Evolutionary conservation across 2,888 invertebrate genomes (phyloP).

Genomic region (Hyles lineata): DNA sequence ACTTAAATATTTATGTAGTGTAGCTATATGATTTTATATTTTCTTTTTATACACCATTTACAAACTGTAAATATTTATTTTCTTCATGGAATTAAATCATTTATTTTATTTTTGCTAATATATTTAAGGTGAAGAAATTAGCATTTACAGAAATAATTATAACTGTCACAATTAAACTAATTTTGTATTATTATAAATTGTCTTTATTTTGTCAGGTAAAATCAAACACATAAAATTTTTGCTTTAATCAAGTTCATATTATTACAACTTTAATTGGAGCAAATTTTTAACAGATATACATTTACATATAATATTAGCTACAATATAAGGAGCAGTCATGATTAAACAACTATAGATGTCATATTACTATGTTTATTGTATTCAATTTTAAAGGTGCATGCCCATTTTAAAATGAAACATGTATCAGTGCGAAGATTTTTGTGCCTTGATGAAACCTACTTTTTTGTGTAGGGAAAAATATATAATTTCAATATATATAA

Average conservation of each 20-base stretch:
- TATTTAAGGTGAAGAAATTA: slow-evolving; percentile 24
- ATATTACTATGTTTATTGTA: no score
- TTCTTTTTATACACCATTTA: slow-evolving; percentile 13
- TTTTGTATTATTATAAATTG: slow-evolving; percentile 20
- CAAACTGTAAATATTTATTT: slow-evolving; percentile 18
- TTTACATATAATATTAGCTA: background rate
- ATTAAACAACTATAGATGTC: background rate
- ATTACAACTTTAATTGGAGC: background rate
- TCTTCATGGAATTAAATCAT: slow-evolving; percentile 8
- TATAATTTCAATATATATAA: no score
- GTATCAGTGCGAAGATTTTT: no score
- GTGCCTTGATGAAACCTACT: no score
- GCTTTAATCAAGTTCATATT: background rate
- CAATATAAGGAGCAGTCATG: background rate
- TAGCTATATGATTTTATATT: slow-evolving; percentile 11
- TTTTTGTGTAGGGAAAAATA: no score
- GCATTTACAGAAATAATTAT: slow-evolving; percentile 23
- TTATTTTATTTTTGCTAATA: slow-evolving; percentile 24
- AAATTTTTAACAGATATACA: background rate
- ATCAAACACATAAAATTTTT: background rate
- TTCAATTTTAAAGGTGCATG: no score
- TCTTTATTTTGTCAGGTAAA: slow-evolving; percentile 5
- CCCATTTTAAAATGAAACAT: no score
- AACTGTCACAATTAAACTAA: slow-evolving; percentile 24
- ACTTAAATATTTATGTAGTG: slow-evolving; percentile 18